Evolutionary conservation across 2,888 invertebrate genomes (phyloP).

Genomic region (Andrena bucephala): DNA sequence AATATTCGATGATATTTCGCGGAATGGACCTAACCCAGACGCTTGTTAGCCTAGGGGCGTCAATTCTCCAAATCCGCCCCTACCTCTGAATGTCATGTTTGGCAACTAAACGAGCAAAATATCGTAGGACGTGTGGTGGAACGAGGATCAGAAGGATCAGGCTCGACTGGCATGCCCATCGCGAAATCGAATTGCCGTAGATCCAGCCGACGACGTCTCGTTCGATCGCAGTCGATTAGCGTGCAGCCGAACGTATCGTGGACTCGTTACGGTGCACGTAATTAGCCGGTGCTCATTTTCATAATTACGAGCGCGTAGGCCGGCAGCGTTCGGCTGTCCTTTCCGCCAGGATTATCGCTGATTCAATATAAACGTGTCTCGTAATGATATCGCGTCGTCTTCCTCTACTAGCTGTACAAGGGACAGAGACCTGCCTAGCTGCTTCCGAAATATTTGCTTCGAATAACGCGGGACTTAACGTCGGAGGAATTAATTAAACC

Average conservation of each 20-base stretch:
- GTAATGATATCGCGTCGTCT: slow-evolving; percentile 1
- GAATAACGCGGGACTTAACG: slow-evolving; percentile 33
- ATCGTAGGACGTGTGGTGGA: neutral
- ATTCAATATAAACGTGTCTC: slow-evolving; percentile 31
- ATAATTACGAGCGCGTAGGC: slow-evolving; percentile 17
- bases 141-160: neutral
- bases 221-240: slow-evolving; percentile 5
- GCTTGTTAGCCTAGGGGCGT: too few species aligned
- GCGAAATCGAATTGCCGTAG: neutral
- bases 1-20: too few species aligned
- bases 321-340: neutral
- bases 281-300: slow-evolving; percentile 57
- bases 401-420: neutral
- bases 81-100: too few species aligned
- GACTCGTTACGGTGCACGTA: slow-evolving; percentile 13
- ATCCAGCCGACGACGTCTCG: neutral
- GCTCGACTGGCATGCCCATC: neutral
- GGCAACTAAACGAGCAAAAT: too few species aligned
- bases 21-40: too few species aligned
- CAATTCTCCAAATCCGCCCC: too few species aligned
- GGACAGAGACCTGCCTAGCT: neutral
- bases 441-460: slow-evolving; percentile 49
- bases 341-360: slow-evolving; percentile 20
- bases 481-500: slow-evolving; percentile 52
- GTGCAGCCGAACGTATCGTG: neutral